Percentiles rank a stretch among this genome's conserved stretches.
These are phyloP conservation scores for Prionchulus punctatus DNA, from an alignment of 2,888 invertebrate genomes.

Conservation along the genomic window DNA sequence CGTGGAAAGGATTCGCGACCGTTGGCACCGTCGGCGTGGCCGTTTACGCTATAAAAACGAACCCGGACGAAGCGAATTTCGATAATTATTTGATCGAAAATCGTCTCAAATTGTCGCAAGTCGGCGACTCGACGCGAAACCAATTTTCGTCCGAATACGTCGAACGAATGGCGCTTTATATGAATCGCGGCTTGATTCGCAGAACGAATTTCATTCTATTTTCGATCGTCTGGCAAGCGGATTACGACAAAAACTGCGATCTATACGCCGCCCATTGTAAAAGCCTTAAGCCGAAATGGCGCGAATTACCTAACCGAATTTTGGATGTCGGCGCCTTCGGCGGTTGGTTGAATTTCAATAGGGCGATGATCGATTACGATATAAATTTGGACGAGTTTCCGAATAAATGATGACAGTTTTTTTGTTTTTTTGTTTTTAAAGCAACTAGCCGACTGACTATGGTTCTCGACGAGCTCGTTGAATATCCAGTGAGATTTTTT, in stretches of 20 bases:
- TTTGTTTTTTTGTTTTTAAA: neutral
- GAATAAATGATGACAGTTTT: neutral
- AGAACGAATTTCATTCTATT: neutral
- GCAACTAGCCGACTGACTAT: too few relatives aligned
- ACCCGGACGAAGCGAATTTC: constrained; percentile 10
- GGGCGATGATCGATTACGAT: neutral
- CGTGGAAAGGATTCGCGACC: constrained; percentile 16
- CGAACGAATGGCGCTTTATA: neutral
- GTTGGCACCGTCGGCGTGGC: constrained; percentile 29
- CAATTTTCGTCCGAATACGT: neutral
- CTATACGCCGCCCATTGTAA: neutral
- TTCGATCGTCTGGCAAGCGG: neutral
- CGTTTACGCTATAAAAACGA: constrained; percentile 36
- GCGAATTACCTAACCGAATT: neutral
- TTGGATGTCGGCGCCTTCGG: constrained; percentile 7
- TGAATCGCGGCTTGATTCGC: neutral
- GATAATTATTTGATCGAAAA: neutral
- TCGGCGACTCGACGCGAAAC: constrained; percentile 1
- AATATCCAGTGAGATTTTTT: too few relatives aligned
- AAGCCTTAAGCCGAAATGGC: neutral
- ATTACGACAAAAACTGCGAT: neutral
- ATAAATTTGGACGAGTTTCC: neutral
- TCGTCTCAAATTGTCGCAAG: neutral
- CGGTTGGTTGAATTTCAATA: neutral
- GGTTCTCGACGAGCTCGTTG: too few relatives aligned